Percentiles rank a stretch among this genome's conserved stretches.
phyloP scores from a whole-genome alignment of 1,140 invertebrate genomes.

The Apolygus lucorum region DNA sequence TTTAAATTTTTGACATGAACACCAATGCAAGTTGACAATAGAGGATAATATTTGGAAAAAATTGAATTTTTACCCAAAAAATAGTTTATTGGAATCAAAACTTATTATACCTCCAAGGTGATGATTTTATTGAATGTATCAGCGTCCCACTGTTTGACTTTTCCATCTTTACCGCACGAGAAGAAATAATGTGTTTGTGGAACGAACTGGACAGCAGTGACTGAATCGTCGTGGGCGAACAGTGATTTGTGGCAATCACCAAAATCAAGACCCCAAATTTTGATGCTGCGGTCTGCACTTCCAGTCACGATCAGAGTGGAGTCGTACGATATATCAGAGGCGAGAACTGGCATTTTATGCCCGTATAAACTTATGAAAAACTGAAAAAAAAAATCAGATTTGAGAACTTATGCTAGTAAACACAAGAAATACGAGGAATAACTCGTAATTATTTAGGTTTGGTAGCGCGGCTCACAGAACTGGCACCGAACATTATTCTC shows the following conservation, averaged over 20 bases:
- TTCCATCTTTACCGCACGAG: constrained; percentile 84
- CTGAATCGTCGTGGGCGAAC: constrained; percentile 89
- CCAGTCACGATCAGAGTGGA: constrained; percentile 84
- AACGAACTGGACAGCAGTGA: constrained; percentile 81
- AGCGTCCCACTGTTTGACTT: constrained; percentile 94
- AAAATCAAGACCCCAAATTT: constrained; percentile 98
- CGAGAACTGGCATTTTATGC: constrained; percentile 88
- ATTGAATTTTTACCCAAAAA: too few species aligned
- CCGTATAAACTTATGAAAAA: constrained; percentile 94
- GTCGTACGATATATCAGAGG: constrained; percentile 91
- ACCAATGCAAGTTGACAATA: too few species aligned
- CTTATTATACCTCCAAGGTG: constrained; percentile 79
- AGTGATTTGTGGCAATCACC: constrained; percentile 89
- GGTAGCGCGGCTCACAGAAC: too few species aligned
- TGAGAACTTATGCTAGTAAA: background rate
- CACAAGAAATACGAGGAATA: too few species aligned
- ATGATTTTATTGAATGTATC: constrained; percentile 86
- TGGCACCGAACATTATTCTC: too few species aligned
- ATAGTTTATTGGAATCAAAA: too few species aligned
- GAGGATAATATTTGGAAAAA: too few species aligned
- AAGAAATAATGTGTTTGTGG: constrained; percentile 90
- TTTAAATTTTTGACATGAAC: too few species aligned
- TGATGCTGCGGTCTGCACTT: constrained; percentile 91
- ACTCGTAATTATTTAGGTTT: too few species aligned
- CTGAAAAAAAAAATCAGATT: constrained; percentile 45